Evolutionary conservation across 2,797 vertebrate species (phyloP).

Genomic region (Enteromius viviparus): DNA sequence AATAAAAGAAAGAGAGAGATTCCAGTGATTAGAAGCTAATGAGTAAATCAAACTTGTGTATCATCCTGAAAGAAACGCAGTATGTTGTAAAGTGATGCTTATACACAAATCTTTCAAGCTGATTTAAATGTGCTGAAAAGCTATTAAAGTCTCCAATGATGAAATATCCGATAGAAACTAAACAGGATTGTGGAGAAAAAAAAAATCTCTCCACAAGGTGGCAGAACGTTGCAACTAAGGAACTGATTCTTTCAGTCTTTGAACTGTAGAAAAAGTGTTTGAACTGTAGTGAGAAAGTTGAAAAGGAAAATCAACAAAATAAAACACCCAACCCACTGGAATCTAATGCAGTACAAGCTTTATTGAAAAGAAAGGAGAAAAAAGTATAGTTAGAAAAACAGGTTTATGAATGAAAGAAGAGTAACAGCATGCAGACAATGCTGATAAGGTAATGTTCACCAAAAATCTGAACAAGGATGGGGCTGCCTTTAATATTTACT

Average conservation of each 20-base stretch:
- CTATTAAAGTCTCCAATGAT: not conserved
- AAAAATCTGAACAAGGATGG: not conserved
- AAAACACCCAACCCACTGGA: slow-evolving; percentile 50
- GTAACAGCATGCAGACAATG: slow-evolving; percentile 47
- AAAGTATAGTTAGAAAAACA: slow-evolving; percentile 40
- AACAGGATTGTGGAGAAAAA: not conserved
- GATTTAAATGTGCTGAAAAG: not conserved
- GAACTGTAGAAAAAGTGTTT: slow-evolving; percentile 5
- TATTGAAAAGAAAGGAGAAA: slow-evolving; percentile 43
- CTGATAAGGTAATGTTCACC: slow-evolving; percentile 9
- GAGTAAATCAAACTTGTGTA: not conserved
- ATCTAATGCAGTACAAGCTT: slow-evolving; percentile 49
- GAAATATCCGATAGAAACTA: not conserved
- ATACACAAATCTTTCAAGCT: not conserved
- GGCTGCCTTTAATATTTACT: not conserved
- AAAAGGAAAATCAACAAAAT: slow-evolving; percentile 50
- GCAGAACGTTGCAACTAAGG: slow-evolving; percentile 4
- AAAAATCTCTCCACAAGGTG: slow-evolving; percentile 17
- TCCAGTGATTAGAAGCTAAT: not conserved
- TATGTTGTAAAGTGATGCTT: not conserved
- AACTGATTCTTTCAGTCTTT: not conserved
- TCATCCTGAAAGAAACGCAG: not conserved
- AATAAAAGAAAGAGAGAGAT: not conserved
- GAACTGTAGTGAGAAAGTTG: slow-evolving; percentile 32
- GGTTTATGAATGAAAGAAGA: slow-evolving; percentile 9